phyloP scores from a whole-genome alignment of 2,113 vertebrate species.

The Microtus ochrogaster region DNA sequence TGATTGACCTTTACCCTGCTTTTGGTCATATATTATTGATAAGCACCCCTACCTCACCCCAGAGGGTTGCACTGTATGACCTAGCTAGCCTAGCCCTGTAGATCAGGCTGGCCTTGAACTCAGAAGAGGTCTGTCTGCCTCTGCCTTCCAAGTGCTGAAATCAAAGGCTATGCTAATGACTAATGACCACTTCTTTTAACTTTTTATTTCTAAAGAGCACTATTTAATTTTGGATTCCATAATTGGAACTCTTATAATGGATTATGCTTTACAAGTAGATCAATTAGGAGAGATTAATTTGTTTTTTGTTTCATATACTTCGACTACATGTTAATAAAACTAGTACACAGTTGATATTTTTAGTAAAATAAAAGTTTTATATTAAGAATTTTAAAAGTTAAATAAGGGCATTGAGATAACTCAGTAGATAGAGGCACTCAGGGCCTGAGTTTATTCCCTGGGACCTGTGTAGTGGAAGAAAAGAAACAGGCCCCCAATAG shows the following conservation, averaged over 20 bases:
- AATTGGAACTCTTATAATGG: background rate
- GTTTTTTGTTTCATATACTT: constrained; percentile 37
- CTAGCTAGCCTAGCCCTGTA: background rate
- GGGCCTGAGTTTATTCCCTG: background rate
- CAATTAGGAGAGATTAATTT: background rate
- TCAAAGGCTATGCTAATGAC: background rate
- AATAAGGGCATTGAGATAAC: background rate
- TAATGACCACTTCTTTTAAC: background rate
- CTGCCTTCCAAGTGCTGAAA: background rate
- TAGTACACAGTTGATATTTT: background rate
- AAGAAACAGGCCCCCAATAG: background rate
- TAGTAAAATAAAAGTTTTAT: constrained; percentile 16
- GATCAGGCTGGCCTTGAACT: background rate
- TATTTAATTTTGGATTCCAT: constrained; percentile 39
- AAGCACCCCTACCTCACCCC: background rate
- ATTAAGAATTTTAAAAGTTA: constrained; percentile 29
- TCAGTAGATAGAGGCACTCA: background rate
- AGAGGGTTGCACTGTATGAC: background rate
- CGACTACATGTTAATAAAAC: constrained; percentile 47
- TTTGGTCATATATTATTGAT: constrained; percentile 32
- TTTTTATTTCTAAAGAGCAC: constrained; percentile 22
- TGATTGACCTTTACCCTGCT: constrained; percentile 10
- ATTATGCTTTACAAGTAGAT: constrained; percentile 20
- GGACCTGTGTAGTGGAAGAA: background rate
- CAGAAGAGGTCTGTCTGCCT: background rate